Evolutionary conservation across 2,113 vertebrate species (phyloP), one percentile per base, ranked within the genome.

Genomic region (Callipepla californica): DNA sequence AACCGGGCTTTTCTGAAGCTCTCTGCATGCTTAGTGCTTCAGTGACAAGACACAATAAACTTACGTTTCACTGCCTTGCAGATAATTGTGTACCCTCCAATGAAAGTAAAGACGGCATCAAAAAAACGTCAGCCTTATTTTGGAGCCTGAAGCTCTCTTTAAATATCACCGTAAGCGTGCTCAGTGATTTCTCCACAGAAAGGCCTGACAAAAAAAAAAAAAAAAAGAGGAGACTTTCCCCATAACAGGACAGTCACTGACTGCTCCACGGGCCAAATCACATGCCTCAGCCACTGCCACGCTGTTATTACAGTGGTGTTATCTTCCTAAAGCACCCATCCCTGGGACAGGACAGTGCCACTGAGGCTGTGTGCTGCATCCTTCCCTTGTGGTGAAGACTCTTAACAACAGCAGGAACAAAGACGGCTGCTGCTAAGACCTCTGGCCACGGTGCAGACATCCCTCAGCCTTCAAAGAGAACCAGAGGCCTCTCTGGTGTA

Each of bases 11-110:
- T 36, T 78, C 87, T 17, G 59, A 44, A 58, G 70, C 40, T 55
- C 63, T 65, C 8, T 28, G 11, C 62, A 68, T 15, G 7, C 55
- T 55, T 70, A 80, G 68, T 7, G 3, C 44, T 30, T 15, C 45
- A 44, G 62, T 5, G 8, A 11, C 51, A 11, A 44, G 36, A 17
- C 32, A 66, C 6, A 15, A 6, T 1, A 40, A 22, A 13, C 4
- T n/a, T 45, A 13, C 0, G 0, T 34, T 53, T 73, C 44, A 44
- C 38, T 80, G 75, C 70, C 75, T 51, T 10, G 59, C 66, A 15
- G 9, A 11, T 8, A 51, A 47, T 2, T 3, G 7, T 7, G 26
- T 3, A 3, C n/a, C 67, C 53, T 75, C 5, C 6, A 20, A 6
- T 4, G 42, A 20, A 32, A 13, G 32, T 13, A 32, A 23, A 34